Conservation (phyloP, 2,113 vertebrate genomes). For the Lates calcarifer region DNA sequence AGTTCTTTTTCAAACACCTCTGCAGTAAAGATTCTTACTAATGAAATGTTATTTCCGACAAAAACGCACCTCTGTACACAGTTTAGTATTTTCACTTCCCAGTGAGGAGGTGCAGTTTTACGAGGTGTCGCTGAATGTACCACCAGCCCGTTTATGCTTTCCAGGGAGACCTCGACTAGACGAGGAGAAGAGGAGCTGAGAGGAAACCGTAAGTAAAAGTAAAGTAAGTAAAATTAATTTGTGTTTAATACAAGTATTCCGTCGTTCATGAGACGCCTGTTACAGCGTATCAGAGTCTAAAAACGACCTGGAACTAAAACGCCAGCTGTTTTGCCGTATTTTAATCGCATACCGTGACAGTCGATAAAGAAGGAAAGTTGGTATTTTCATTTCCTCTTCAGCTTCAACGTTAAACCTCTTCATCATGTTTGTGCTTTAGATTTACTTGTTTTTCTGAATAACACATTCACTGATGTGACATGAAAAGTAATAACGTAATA, state of each 20-base stretch:
- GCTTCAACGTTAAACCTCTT: slow-evolving; percentile 8
- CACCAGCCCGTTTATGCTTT: not conserved
- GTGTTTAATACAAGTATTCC: accelerated
- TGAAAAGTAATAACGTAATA: not conserved
- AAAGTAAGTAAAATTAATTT: too few relatives aligned
- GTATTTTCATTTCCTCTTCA: slow-evolving; percentile 39
- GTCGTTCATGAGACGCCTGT: not conserved
- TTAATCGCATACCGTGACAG: too few relatives aligned
- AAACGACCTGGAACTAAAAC: not conserved
- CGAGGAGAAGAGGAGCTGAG: slow-evolving; percentile 1
- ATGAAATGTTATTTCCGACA: too few relatives aligned
- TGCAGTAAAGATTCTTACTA: too few relatives aligned
- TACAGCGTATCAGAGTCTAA: not conserved
- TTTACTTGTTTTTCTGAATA: accelerated
- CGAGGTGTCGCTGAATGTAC: slow-evolving; percentile 44
- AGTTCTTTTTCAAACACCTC: too few relatives aligned
- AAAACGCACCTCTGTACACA: too few relatives aligned
- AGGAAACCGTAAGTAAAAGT: slow-evolving; percentile 39
- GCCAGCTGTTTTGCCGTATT: too few relatives aligned
- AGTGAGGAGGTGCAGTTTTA: not conserved
- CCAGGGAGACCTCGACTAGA: not conserved
- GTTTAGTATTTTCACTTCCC: not conserved
- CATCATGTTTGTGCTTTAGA: not conserved
- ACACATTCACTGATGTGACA: not conserved
- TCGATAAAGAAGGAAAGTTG: slow-evolving; percentile 4